Evolutionary conservation across 2,113 vertebrate genomes (phyloP).

Genomic region (Phyllopteryx taeniolatus): DNA sequence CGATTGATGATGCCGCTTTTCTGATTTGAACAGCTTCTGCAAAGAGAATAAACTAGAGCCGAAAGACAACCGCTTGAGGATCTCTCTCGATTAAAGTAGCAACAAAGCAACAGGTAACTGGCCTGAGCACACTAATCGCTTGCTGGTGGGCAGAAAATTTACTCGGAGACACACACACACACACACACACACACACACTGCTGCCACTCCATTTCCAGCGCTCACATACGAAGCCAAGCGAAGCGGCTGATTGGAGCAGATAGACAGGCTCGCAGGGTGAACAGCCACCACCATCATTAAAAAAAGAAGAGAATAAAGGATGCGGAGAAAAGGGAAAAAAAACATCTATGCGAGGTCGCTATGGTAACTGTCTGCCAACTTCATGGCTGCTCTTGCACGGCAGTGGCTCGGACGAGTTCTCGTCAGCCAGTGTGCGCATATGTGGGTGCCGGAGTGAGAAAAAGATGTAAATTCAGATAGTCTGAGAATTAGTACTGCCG

Average conservation of each 20-base stretch:
- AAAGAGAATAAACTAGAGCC: not conserved
- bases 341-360: conserved; percentile 85
- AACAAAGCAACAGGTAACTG: conserved; percentile 38
- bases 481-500: conserved; percentile 98
- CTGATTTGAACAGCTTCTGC: conserved; percentile 17
- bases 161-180: conserved; percentile 7
- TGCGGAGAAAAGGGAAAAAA: conserved; percentile 35
- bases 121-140: conserved; percentile 19
- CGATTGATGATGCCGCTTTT: not conserved
- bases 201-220: conserved; percentile 53
- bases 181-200: conserved; percentile 7
- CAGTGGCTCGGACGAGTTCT: conserved; percentile 67
- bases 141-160: conserved; percentile 39
- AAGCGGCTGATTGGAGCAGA: conserved; percentile 73
- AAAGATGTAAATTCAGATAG: conserved; percentile 97
- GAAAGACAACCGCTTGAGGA: conserved; percentile 14
- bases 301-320: conserved; percentile 69
- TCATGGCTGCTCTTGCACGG: conserved; percentile 79
- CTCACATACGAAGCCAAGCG: conserved; percentile 79
- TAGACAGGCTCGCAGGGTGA: conserved; percentile 83
- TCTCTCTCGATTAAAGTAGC: not conserved
- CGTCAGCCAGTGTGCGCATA: conserved; percentile 36
- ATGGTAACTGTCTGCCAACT: conserved; percentile 95
- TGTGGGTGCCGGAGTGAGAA: conserved; percentile 9
- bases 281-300: conserved; percentile 91